Base-by-base conservation (phyloP, 2,113 vertebrate species). In the Vidua macroura region DNA sequence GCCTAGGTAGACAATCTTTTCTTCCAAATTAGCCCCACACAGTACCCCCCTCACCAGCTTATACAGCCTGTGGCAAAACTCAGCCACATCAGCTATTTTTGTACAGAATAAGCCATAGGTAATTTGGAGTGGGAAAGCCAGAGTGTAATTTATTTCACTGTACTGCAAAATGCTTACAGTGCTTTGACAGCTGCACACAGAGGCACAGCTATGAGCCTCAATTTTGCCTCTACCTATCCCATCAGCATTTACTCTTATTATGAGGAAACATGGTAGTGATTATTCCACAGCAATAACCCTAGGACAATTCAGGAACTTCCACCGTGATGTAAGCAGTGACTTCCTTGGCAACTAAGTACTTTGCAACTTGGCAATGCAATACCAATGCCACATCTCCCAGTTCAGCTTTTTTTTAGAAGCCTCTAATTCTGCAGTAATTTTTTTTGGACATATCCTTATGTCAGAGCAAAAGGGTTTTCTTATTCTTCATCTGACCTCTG, bases 31-130 rank as follows among this genome's bases (percentile, higher is more conserved):
- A 95, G 86, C 60, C 86, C 86, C 73, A 72, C 17, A 8, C 55
- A 39, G 33, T 33, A 27, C 48, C 39, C 37, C 49, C 44, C 69
- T 72, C 91, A 39, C 33, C 69, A 75, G 72, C 59, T 83, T 44
- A 66, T 35, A 30, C 0, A 1, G 90, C 95, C 95, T 11, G 31
- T 72, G 73, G 94, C 94, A 75, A 93, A 95, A 80, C 64, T 39
- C 77, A 31, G 72, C 83, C 77, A 55, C 73, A 78, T 24, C 73
- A 81, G 91, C 86, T 95, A 90, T 93, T 95, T 96, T 39, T 63
- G 72, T 41, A 78, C 8, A 0, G 77, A 93, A 72, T 62, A 74
- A 96, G 80, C 90, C 86, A 92, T 62, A 80, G 63, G 76, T 90
- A 88, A 80, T 25, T 18, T 9, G 55, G 68, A 76, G 46, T 8